Conservation (phyloP, 2,888 invertebrate genomes). For the Cheilosia urbana region DNA sequence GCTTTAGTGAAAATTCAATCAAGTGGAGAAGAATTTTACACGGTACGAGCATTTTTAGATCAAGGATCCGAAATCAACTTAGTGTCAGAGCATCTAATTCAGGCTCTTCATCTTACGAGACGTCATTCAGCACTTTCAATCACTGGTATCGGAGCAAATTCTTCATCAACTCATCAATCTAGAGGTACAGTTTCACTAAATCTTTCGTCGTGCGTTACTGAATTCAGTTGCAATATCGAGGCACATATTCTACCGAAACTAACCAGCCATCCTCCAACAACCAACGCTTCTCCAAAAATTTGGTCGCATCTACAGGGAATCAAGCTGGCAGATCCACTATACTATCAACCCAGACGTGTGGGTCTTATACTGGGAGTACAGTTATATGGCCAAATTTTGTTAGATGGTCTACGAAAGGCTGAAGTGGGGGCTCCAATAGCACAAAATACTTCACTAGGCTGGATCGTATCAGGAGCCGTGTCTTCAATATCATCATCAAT, state of each 20-base stretch:
- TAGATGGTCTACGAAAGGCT: conserved; percentile 40
- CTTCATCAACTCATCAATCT: no score
- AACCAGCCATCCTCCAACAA: conserved; percentile 21
- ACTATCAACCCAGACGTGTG: conserved; percentile 23
- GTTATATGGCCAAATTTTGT: conserved; percentile 22
- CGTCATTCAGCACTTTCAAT: no score
- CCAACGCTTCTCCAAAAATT: conserved; percentile 11
- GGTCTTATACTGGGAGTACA: conserved; percentile 26
- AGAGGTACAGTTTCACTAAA: no score
- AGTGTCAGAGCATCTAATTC: no score
- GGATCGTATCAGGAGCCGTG: conserved; percentile 40
- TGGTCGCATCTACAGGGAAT: conserved; percentile 30
- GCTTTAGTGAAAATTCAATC: no score
- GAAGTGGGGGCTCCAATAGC: conserved; percentile 23
- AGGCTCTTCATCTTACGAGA: no score
- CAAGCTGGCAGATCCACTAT: conserved; percentile 27
- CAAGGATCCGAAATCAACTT: no score
- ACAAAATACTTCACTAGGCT: conserved; percentile 26
- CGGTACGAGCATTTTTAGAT: no score
- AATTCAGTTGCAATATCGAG: no score
- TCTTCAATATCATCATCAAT: conserved; percentile 17
- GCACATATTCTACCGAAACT: conserved; percentile 9
- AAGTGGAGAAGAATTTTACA: no score
- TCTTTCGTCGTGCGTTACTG: no score
- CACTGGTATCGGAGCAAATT: no score